Evolutionary conservation across 2,888 invertebrate genomes (phyloP), one percentile per base, ranked within the genome.

Genomic region (Eupithecia dodoneata): DNA sequence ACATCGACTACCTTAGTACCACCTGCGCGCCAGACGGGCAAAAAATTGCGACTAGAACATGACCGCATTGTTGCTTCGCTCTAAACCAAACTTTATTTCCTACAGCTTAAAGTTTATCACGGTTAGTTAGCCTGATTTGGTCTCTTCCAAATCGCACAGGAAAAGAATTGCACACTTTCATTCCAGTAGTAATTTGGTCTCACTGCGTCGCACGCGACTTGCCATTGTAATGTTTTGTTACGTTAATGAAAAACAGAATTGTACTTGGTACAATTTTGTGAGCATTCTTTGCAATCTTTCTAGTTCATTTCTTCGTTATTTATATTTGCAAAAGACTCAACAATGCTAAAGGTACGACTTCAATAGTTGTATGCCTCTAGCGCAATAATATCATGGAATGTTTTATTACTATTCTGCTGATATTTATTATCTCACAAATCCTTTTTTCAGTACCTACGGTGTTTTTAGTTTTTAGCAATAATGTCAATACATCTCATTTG

Each of bases 21-120:
- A 92, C 92, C 93, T 93, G 93, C 91, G 90, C 87, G 88, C 90
- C 91, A 92, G 92, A 93, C 92, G 86, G 85, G 84, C 88, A 92
- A 92, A 93, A 92, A 93, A 92, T 89, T 88, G 81, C 83, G 82
- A 77, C 79, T 77, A 72, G 77, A 71, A 81, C 81, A 81, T 78
- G 45, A 81, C 81, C 80, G 77, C 81, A 79, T 78, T 76, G 71
- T 75, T 72, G 49, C 70, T 77, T 74, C 65, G 77, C 76, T 77
- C 77, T 70, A 80, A 79, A 79, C 42, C 71, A 72, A 69, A 72
- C 77, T 79, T 77, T 83, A 83, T 82, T 72, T 44, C 76, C 78
- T 59, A 74, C 76, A 42, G 65, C 10, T 70, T 73, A 75, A 69
- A 45, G 47, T 47, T 65, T 47, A 66, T 65, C 41, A 73, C 67